A percentile compares a stretch with the other conserved stretches of the same genome.
Evolutionary conservation across 2,113 vertebrate genomes (phyloP).

Genomic region (Ammospiza nelsoni): DNA sequence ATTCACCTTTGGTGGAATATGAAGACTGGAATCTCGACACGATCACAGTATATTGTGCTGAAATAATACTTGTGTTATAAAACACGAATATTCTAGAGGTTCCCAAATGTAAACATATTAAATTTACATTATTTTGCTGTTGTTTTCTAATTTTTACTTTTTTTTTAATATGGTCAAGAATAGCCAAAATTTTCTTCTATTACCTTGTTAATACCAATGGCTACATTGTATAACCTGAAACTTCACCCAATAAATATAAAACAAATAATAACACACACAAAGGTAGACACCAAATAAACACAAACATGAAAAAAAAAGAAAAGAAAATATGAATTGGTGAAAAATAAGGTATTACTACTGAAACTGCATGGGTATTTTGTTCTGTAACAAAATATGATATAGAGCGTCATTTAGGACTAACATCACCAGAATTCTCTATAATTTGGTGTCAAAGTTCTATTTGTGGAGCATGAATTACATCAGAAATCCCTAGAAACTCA

Average conservation of each 20-base stretch:
- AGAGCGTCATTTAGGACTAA: not conserved
- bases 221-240: not conserved
- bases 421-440: fast-evolving
- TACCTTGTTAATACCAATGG: not conserved
- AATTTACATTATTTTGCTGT: not conserved
- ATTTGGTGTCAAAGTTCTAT: not conserved
- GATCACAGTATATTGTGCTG: not conserved
- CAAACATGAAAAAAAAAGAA: fast-evolving
- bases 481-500: not conserved
- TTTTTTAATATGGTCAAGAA: not conserved
- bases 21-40: not conserved
- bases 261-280: not conserved
- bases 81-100: not conserved
- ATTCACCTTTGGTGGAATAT: not conserved
- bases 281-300: fast-evolving
- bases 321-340: not conserved
- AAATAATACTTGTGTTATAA: not conserved
- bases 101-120: not conserved
- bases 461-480: not conserved
- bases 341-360: not conserved
- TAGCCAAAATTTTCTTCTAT: not conserved
- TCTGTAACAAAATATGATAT: not conserved
- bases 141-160: too few relatives aligned
- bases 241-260: not conserved
- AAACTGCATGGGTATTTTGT: not conserved